Conservation (phyloP, 2,113 vertebrate species). For the Onychorhynchus coronatus region DNA sequence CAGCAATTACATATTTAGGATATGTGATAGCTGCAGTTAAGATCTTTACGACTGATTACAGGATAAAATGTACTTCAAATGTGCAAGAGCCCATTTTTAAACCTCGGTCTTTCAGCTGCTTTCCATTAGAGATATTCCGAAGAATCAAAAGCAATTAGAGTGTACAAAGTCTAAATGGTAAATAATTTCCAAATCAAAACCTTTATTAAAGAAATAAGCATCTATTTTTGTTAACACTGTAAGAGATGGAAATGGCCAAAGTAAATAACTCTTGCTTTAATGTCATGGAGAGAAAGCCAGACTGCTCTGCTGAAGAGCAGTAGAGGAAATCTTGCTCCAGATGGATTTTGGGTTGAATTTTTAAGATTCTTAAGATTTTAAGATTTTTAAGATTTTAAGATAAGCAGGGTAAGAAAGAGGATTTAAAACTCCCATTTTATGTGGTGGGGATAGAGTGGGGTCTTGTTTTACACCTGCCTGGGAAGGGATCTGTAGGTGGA, state of each 20-base stretch:
- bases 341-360: not conserved
- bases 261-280: not conserved
- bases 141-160: conserved; percentile 63
- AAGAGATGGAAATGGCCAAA: conserved; percentile 1
- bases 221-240: conserved; percentile 11
- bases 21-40: conserved; percentile 52
- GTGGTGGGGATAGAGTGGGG: not conserved
- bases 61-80: conserved; percentile 56
- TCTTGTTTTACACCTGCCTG: not conserved
- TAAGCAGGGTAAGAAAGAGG: not conserved
- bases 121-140: conserved; percentile 43
- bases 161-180: conserved; percentile 6
- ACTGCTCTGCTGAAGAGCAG: not conserved
- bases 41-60: conserved; percentile 52
- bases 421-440: not conserved
- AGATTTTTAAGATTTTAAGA: too few species aligned
- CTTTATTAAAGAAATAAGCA: conserved; percentile 29
- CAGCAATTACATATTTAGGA: conserved; percentile 56
- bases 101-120: conserved; percentile 34
- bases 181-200: conserved; percentile 60
- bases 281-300: not conserved
- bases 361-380: too few species aligned
- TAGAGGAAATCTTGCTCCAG: not conserved
- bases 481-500: not conserved
- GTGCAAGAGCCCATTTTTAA: conserved; percentile 58